Conservation (phyloP, 2,888 invertebrate species). For the Gastrophysa polygoni region DNA sequence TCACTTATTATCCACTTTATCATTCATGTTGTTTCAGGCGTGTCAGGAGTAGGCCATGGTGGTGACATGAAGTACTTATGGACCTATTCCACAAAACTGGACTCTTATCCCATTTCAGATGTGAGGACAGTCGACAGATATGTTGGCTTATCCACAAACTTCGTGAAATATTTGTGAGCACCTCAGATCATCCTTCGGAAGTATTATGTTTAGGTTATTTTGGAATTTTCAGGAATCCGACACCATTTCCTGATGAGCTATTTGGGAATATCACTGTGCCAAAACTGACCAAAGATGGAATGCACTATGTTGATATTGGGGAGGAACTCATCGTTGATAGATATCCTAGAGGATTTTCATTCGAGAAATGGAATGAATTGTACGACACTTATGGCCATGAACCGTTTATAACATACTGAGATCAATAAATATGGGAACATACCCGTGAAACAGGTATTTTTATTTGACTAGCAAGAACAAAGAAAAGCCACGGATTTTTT, state of each 20-base stretch:
- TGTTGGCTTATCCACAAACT: conserved; percentile 24
- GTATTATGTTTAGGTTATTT: neutral
- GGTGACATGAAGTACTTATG: conserved; percentile 31
- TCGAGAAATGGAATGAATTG: conserved; percentile 21
- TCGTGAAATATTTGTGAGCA: conserved; percentile 32
- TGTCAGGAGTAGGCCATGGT: conserved; percentile 27
- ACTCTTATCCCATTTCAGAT: conserved; percentile 17
- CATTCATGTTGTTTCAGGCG: too few species aligned
- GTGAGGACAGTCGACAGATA: conserved; percentile 22
- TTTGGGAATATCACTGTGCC: conserved; percentile 36
- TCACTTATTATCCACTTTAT: too few species aligned
- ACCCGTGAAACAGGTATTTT: too few species aligned
- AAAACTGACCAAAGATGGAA: conserved; percentile 9
- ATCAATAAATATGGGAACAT: too few species aligned
- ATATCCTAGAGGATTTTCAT: conserved; percentile 23
- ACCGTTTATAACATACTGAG: conserved; percentile 12
- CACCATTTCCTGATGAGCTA: conserved; percentile 34
- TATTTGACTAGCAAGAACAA: too few species aligned
- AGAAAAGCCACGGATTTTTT: too few species aligned
- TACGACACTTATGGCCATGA: conserved; percentile 20
- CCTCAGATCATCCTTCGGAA: neutral
- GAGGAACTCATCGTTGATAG: conserved; percentile 12
- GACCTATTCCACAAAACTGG: conserved; percentile 18
- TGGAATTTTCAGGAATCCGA: conserved; percentile 34
- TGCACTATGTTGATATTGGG: conserved; percentile 26